These are phyloP conservation scores for Acanthopagrus latus DNA, from an alignment of 2,797 vertebrate species.

Conservation along the genomic window DNA sequence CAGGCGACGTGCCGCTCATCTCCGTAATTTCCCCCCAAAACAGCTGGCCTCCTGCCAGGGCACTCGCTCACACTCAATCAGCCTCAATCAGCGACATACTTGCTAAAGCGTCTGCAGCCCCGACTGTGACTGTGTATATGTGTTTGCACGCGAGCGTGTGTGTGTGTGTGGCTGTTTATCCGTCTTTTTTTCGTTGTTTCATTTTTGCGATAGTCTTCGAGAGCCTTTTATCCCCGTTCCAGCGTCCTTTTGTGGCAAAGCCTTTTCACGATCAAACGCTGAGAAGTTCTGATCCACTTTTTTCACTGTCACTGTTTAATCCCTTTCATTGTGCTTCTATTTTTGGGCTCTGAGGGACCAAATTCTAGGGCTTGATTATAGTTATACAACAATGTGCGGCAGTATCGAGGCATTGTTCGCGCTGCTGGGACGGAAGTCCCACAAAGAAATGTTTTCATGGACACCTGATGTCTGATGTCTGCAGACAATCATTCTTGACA, in stretches of 20 bases:
- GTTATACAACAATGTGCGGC: constrained; percentile 17
- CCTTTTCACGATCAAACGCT: constrained; percentile 52
- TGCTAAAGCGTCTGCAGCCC: constrained; percentile 28
- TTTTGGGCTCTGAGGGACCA: constrained; percentile 37
- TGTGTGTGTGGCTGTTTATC: constrained; percentile 17
- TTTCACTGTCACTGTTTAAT: constrained; percentile 32
- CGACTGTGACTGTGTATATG: constrained; percentile 16
- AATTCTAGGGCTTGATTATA: background rate
- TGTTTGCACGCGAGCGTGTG: constrained; percentile 10
- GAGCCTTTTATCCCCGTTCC: constrained; percentile 25
- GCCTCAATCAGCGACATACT: constrained; percentile 72
- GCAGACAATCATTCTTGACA: constrained; percentile 1
- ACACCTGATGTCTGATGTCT: constrained; percentile 9
- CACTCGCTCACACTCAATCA: constrained; percentile 67
- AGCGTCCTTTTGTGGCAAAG: constrained; percentile 12
- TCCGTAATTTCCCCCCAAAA: constrained; percentile 69
- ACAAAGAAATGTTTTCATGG: background rate
- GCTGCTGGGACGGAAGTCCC: background rate
- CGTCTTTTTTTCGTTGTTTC: constrained; percentile 39
- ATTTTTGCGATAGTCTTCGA: constrained; percentile 50
- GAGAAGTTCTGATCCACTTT: constrained; percentile 40
- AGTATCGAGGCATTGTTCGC: constrained; percentile 1
- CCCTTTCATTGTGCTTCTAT: constrained; percentile 44
- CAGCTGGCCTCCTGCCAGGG: constrained; percentile 69
- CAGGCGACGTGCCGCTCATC: constrained; percentile 63